phyloP scores from a whole-genome alignment of 2,888 invertebrate genomes.

The Brachyptera putata region DNA sequence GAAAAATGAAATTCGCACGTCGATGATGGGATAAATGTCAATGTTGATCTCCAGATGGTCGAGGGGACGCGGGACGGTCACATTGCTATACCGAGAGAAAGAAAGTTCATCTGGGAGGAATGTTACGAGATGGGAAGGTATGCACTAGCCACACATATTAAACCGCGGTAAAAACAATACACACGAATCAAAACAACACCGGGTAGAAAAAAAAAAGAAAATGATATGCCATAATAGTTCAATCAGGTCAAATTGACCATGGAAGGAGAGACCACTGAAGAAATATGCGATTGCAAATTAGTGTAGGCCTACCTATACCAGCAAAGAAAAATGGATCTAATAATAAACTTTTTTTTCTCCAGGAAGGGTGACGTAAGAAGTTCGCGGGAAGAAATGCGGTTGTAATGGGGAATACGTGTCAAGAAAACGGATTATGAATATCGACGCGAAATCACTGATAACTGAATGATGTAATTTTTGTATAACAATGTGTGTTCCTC shows the following conservation, averaged over 20 bases:
- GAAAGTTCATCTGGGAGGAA: slow-evolving; percentile 5
- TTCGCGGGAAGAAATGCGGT: background rate
- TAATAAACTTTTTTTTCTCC: no score
- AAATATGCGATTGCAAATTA: no score
- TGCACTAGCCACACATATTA: slow-evolving; percentile 5
- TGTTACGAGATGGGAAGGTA: slow-evolving; percentile 1
- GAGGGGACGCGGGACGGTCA: background rate
- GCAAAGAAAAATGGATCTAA: no score
- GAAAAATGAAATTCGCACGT: background rate
- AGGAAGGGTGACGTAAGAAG: background rate
- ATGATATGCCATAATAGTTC: background rate
- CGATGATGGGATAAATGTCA: background rate
- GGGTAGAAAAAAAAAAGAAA: background rate
- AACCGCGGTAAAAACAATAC: background rate
- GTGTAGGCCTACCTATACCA: no score
- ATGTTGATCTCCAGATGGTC: slow-evolving; percentile 2
- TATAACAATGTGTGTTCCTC: no score
- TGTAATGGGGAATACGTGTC: background rate
- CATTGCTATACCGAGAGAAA: background rate
- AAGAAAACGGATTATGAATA: no score
- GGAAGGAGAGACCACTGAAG: no score
- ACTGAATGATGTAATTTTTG: no score
- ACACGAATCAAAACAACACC: background rate
- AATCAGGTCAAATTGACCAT: slow-evolving; percentile 13
- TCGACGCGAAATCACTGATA: no score